Evolutionary conservation across 2,797 vertebrate species (phyloP).

Genomic region (Valencia hispanica): DNA sequence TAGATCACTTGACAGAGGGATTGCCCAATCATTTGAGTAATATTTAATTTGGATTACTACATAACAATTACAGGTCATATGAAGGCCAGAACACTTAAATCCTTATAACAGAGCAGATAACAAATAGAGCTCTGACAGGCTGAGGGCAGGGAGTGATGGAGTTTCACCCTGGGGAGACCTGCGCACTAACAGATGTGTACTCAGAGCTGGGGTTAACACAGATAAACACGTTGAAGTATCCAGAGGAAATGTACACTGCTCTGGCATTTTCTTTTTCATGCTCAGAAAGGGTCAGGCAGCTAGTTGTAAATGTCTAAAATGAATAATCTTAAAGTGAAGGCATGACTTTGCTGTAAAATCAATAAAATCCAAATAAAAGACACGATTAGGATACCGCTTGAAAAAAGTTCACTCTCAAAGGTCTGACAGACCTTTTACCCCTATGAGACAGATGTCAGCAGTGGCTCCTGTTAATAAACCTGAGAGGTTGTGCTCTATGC

Average conservation of each 20-base stretch:
- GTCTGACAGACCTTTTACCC: background rate
- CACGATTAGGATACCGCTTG: background rate
- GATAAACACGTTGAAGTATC: slow-evolving; percentile 6
- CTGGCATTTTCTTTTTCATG: slow-evolving; percentile 19
- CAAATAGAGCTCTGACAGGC: background rate
- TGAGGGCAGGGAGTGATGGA: slow-evolving; percentile 17
- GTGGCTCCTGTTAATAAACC: background rate
- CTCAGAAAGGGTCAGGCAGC: background rate
- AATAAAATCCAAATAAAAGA: background rate
- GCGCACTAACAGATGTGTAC: slow-evolving; percentile 15
- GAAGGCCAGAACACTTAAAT: background rate
- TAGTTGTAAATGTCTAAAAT: slow-evolving; percentile 29
- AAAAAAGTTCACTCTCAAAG: background rate
- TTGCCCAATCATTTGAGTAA: slow-evolving; percentile 2
- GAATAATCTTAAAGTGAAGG: slow-evolving; percentile 4
- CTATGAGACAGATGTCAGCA: background rate
- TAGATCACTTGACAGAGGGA: slow-evolving; percentile 5
- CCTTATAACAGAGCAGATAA: slow-evolving; percentile 1
- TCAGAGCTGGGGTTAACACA: slow-evolving; percentile 27
- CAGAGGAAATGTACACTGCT: background rate
- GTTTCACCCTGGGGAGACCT: background rate
- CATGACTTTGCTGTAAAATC: background rate
- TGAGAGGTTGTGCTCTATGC: background rate
- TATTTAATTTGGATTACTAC: background rate
- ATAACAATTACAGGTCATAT: slow-evolving; percentile 1